phyloP scores from a whole-genome alignment of 2,113 vertebrate genomes.

The Cyanistes caeruleus region DNA sequence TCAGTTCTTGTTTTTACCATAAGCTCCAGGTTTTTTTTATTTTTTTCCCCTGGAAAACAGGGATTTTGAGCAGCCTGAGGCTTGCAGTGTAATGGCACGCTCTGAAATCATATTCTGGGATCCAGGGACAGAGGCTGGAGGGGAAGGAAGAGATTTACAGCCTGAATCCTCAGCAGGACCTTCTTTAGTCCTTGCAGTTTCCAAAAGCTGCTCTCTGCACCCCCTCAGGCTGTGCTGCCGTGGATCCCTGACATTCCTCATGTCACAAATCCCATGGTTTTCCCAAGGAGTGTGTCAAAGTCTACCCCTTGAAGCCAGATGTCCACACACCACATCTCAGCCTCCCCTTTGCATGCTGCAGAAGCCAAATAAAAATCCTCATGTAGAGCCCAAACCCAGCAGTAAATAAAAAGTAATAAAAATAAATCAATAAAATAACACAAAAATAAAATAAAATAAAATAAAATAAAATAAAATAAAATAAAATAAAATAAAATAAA shows the following conservation, averaged over 20 bases:
- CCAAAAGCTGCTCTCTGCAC: background rate
- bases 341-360: background rate
- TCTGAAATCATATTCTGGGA: background rate
- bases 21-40: background rate
- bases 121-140: background rate
- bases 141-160: background rate
- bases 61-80: background rate
- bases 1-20: background rate
- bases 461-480: too few relatives aligned
- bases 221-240: background rate
- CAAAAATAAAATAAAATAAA: too few relatives aligned
- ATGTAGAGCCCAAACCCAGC: background rate
- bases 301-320: background rate
- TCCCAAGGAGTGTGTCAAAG: background rate
- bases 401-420: background rate
- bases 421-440: too few relatives aligned
- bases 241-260: background rate
- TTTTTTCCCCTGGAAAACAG: background rate
- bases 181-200: background rate
- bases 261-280: background rate
- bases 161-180: background rate
- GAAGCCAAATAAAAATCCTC: background rate
- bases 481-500: too few relatives aligned
- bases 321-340: background rate
- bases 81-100: accelerated